These are phyloP conservation scores for Drosophila virilis DNA, from an alignment of 1,140 invertebrate genomes.

Conservation along the genomic window DNA sequence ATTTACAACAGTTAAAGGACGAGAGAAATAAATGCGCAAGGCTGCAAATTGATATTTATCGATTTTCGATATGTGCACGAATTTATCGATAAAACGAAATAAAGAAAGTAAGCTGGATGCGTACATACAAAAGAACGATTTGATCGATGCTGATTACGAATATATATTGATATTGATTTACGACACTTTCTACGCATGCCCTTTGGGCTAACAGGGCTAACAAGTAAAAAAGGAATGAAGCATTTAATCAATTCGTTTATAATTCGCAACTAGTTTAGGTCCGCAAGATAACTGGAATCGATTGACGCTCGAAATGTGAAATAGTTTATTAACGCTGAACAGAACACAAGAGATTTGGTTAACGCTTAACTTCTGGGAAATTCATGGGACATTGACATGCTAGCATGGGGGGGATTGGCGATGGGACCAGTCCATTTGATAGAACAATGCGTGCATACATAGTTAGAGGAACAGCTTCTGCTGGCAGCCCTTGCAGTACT, in stretches of 20 bases:
- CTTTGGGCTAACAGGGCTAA: too few relatives aligned
- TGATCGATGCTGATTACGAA: too few relatives aligned
- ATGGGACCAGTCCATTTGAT: too few relatives aligned
- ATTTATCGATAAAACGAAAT: too few relatives aligned
- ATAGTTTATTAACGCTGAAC: constrained; percentile 10
- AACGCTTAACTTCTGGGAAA: neutral
- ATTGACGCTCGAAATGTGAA: neutral
- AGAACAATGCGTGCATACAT: neutral
- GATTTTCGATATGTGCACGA: too few relatives aligned
- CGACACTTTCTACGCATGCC: too few relatives aligned
- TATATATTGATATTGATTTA: too few relatives aligned
- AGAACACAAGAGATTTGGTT: constrained; percentile 41
- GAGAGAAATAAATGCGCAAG: too few relatives aligned
- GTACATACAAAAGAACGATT: too few relatives aligned
- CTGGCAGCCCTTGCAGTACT: constrained; percentile 65
- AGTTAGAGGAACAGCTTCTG: constrained; percentile 30
- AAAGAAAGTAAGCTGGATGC: too few relatives aligned
- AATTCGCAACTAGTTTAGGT: constrained; percentile 14
- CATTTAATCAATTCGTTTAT: neutral
- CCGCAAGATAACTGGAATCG: neutral
- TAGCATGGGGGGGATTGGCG: neutral
- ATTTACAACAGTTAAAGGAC: too few relatives aligned
- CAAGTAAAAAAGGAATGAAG: neutral
- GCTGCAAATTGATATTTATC: too few relatives aligned
- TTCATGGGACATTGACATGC: neutral